Base-by-base conservation (phyloP, 2,797 vertebrate genomes). In the Megalops cyprinoides region DNA sequence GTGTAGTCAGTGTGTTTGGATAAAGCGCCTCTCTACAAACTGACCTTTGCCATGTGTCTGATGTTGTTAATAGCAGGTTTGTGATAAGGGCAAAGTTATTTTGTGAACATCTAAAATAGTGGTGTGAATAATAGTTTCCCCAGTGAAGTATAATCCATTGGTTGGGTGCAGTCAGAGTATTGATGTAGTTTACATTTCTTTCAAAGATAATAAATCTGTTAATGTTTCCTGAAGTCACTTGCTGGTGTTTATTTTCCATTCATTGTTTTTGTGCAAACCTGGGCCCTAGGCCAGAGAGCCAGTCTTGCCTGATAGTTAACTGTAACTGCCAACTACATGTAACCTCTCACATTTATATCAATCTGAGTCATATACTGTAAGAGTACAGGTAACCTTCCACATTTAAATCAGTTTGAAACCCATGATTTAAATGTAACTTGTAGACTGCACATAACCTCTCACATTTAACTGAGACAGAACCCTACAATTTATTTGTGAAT, bases 1-100 rank as follows among this genome's bases (percentile, higher is more conserved):
- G 1, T 60, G 58, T 60, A 31, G 58, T 25, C 58, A 28, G 8
- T 60, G 58, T 25, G 31, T 60, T 31, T 25, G 28, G 58, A 8
- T 12, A 60, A 60, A 74, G 31, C 67, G 44, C 74, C 67, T 55
- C 79, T 39, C 20, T 53, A 74, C 79, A 79, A 77, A 74, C 74
- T 79, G 82, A 86, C 86, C 79, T 88, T 83, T 82, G 58, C 69
- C 42, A 84, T 80, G 49, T 84, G 80, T 85, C 83, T 28, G 69
- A 82, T 81, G 76, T 77, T 18, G 78, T 86, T 85, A 79, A 34
- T 51, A 53, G 31, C 58, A n/a, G 65, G 84, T 60, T 1, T 9
- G n/a, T n/a, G n/a, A 83, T 84, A 85, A 85, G 75, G 76, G 79
- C 65, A 86, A 82, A 79, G 77, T 83, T 39, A 55, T 69, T 80